These are phyloP conservation scores for Pyxicephalus adspersus DNA, from an alignment of 2,113 vertebrate genomes.

Conservation along the genomic window DNA sequence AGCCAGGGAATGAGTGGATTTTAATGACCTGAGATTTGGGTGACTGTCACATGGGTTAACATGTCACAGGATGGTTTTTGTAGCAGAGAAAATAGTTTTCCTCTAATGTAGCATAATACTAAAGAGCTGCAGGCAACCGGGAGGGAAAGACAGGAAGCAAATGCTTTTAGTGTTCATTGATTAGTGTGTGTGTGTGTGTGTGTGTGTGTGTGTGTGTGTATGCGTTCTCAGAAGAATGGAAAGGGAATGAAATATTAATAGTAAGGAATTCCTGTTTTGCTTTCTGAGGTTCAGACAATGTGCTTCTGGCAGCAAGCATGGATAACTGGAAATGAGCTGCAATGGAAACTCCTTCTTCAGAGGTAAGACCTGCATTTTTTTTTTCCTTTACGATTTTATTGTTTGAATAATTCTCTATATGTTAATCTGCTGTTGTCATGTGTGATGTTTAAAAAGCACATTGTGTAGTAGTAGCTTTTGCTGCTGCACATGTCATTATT, in stretches of 20 bases:
- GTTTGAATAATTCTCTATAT: background rate
- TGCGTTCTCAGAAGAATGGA: background rate
- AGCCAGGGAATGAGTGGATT: background rate
- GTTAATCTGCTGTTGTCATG: too few species aligned
- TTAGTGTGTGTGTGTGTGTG: constrained; percentile 29
- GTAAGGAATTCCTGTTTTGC: constrained; percentile 59
- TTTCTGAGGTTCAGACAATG: constrained; percentile 68
- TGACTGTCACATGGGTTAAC: background rate
- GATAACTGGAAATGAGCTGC: constrained; percentile 71
- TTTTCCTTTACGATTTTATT: background rate
- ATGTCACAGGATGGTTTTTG: background rate
- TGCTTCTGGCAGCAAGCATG: constrained; percentile 68
- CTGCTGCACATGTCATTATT: too few species aligned
- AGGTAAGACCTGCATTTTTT: constrained; percentile 69
- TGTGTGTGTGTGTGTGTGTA: constrained; percentile 33
- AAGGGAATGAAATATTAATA: constrained; percentile 49
- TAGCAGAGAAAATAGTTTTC: background rate
- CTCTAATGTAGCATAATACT: background rate
- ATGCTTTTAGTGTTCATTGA: constrained; percentile 51
- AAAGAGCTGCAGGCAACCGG: background rate
- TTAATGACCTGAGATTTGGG: background rate
- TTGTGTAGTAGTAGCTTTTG: too few species aligned
- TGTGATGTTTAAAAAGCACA: too few species aligned
- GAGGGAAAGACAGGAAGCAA: constrained; percentile 18
- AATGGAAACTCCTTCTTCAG: constrained; percentile 70